Percentiles rank a stretch among this genome's conserved stretches.
Conservation (phyloP, 2,888 invertebrate species). For the Pristionchus entomophagus region DNA sequence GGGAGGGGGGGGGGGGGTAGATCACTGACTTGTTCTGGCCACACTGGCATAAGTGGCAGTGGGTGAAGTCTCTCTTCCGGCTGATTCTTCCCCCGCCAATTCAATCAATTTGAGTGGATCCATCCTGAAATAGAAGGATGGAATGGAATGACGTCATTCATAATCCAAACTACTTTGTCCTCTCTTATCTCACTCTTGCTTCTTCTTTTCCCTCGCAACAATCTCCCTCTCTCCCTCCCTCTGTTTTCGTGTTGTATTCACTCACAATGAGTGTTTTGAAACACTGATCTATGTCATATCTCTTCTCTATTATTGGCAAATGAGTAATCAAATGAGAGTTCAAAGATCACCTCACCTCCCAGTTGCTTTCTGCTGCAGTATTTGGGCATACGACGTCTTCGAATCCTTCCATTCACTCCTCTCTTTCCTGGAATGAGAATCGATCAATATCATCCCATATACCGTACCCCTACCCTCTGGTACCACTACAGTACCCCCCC, state of each 20-base stretch:
- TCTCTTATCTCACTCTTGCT: conserved; percentile 22
- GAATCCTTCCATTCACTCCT: neutral
- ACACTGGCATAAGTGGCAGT: conserved; percentile 43
- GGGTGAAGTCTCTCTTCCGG: neutral
- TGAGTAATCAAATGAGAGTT: neutral
- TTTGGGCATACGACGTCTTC: conserved; percentile 41
- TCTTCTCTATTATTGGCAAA: too few species aligned
- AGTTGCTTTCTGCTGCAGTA: conserved; percentile 46
- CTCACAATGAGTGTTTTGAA: neutral
- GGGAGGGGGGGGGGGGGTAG: neutral
- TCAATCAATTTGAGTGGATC: conserved; percentile 47
- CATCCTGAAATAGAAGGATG: conserved; percentile 27
- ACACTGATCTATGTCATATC: neutral
- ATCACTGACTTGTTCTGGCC: conserved; percentile 21
- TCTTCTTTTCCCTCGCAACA: conserved; percentile 4
- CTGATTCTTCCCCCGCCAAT: conserved; percentile 46
- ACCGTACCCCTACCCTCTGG: too few species aligned
- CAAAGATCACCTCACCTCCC: conserved; percentile 20
- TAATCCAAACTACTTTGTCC: conserved; percentile 19
- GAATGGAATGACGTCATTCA: conserved; percentile 11
- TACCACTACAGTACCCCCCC: neutral
- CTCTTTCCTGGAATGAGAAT: neutral
- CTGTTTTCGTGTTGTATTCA: neutral
- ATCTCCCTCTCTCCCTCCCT: too few species aligned
- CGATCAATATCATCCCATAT: neutral